Base-by-base conservation (phyloP, 1,140 invertebrate species). In the Saccostrea cuccullata region DNA sequence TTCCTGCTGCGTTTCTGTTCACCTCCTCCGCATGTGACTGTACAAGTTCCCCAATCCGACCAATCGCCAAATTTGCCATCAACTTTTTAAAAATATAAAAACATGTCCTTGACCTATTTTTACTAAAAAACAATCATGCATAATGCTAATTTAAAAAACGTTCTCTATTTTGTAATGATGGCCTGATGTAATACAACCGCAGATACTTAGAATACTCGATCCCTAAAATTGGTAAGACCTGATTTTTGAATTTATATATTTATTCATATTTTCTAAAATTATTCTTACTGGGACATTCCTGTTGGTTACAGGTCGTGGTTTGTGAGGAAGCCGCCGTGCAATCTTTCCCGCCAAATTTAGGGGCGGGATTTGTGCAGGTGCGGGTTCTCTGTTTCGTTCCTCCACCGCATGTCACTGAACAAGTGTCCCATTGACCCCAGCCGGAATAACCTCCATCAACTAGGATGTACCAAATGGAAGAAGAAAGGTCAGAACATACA, bases 31-130 rank as follows among this genome's bases (percentile, higher is more conserved):
- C 92, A 93, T 12, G 89, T 86, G 55, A 70, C 88, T 85, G 92
- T 92, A 87, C 91, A 92, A 12, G 60, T 36, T 5, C 73, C 55
- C 90, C 92, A 94, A 5, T 85, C 60, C 9, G 86, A 77, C 93
- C 93, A 94, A 13, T 82, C 20, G 26, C 90, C 85, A 92, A 93
- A 94, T 2, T 77, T 67, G 64, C 92, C 92, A 89, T 93, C 85
- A 56, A 56, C 84, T 40, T 11, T 36, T 30, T 55, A 15, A 40
- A 47, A 3, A 47, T 47, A 3, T 47, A 47, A 2, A 1, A 47
- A 47, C 5, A 47, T 47, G 47, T 9, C 30, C 30, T 36, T 36
- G 1, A 36, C 0, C 2, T 36, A 47, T 47, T 47, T 47, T 47
- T 47, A 9, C 5, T 6, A 47, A 47, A 47, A 1, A 6, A 47